A percentile compares a stretch with the other conserved stretches of the same genome.
phyloP scores from a whole-genome alignment of 1,140 invertebrate species.

The Drosophila littoralis region DNA sequence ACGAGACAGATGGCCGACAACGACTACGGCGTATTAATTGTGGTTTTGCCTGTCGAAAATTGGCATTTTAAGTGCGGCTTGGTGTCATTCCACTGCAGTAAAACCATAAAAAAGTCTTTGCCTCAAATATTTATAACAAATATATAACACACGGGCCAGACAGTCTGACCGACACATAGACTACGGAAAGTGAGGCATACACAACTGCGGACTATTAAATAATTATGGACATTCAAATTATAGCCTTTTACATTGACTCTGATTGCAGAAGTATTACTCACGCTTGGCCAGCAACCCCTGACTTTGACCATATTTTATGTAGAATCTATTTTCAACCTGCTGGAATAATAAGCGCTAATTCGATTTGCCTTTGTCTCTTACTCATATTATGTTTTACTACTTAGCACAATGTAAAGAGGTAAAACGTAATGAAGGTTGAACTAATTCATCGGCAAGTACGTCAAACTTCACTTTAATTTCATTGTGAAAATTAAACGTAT shows the following conservation, averaged over 20 bases:
- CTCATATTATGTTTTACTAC: too few species aligned
- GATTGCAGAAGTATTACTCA: too few species aligned
- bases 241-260: not conserved
- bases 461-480: too few species aligned
- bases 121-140: constrained; percentile 80
- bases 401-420: too few species aligned
- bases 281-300: too few species aligned
- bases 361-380: too few species aligned
- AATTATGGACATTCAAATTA: constrained; percentile 1
- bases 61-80: constrained; percentile 82
- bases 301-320: too few species aligned
- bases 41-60: constrained; percentile 78
- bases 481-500: too few species aligned
- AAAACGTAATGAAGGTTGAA: too few species aligned
- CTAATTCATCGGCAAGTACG: too few species aligned
- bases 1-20: constrained; percentile 2
- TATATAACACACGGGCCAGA: constrained; percentile 28
- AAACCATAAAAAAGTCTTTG: constrained; percentile 68
- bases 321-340: too few species aligned
- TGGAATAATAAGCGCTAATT: too few species aligned
- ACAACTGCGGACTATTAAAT: constrained; percentile 42
- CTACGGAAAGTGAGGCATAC: not conserved
- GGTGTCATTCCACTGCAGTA: constrained; percentile 69
- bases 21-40: constrained; percentile 70
- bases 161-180: constrained; percentile 20